Conservation (phyloP, 1,140 invertebrate species). For the Drepana arcuata region DNA sequence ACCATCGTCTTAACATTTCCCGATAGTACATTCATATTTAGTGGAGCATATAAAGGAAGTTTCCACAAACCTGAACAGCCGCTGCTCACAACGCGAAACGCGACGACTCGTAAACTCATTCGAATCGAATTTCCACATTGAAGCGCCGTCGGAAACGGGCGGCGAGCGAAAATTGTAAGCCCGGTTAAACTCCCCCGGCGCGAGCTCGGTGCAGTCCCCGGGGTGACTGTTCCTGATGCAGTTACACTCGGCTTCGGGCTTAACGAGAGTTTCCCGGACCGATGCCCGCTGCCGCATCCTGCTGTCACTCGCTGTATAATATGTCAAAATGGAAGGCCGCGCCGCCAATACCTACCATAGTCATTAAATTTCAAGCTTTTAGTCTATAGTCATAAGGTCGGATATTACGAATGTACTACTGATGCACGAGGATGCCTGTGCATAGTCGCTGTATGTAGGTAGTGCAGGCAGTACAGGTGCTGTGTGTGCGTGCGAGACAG, state of each 20-base stretch:
- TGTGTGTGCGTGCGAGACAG: constrained; percentile 41
- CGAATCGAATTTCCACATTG: constrained; percentile 40
- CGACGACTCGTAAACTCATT: constrained; percentile 34
- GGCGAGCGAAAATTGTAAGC: constrained; percentile 30
- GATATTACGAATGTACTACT: constrained; percentile 9
- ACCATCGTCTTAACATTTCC: constrained; percentile 36
- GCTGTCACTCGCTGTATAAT: constrained; percentile 17
- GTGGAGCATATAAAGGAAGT: constrained; percentile 29
- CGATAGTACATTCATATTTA: constrained; percentile 34
- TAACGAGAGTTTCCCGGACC: constrained; percentile 42
- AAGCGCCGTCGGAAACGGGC: constrained; percentile 20
- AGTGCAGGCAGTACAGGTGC: too few species aligned
- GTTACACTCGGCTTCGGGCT: constrained; percentile 37
- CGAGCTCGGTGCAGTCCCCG: constrained; percentile 19
- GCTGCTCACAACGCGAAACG: constrained; percentile 14
- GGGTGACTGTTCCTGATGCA: constrained; percentile 45
- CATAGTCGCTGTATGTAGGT: constrained; percentile 34
- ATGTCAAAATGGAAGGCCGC: constrained; percentile 13
- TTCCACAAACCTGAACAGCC: constrained; percentile 33
- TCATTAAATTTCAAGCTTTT: constrained; percentile 17
- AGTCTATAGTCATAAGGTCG: constrained; percentile 25
- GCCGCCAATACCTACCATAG: constrained; percentile 2
- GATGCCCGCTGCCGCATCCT: constrained; percentile 24
- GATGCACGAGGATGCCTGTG: constrained; percentile 33
- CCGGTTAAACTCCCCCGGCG: constrained; percentile 20